These are phyloP conservation scores for Drusus annulatus DNA, from an alignment of 1,140 invertebrate species.

Conservation along the genomic window DNA sequence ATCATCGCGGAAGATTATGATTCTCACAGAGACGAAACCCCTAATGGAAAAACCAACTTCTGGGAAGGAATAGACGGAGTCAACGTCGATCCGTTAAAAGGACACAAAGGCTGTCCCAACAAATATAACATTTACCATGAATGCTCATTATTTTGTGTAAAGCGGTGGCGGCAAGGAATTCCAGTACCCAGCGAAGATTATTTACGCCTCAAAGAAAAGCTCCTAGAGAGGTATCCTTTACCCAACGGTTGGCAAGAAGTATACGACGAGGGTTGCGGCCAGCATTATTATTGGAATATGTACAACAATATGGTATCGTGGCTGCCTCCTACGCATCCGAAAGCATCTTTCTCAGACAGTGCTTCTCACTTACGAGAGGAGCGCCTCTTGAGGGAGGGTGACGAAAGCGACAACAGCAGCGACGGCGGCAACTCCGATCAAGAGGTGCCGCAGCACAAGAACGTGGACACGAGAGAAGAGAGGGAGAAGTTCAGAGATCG, in stretches of 20 bases:
- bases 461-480: constrained; percentile 61
- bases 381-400: constrained; percentile 70
- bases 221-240: constrained; percentile 92
- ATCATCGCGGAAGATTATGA: constrained; percentile 93
- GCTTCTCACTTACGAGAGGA: constrained; percentile 87
- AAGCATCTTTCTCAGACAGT: constrained; percentile 83
- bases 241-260: constrained; percentile 94
- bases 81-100: constrained; percentile 74
- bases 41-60: constrained; percentile 64
- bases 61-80: constrained; percentile 72
- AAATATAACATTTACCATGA: constrained; percentile 96
- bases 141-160: constrained; percentile 91
- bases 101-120: constrained; percentile 92
- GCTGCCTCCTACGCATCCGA: constrained; percentile 94
- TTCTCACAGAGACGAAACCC: constrained; percentile 64
- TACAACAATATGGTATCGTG: constrained; percentile 94
- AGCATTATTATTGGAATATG: constrained; percentile 97
- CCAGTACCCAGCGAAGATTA: constrained; percentile 82
- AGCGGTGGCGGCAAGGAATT: constrained; percentile 88
- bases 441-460: constrained; percentile 69
- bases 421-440: constrained; percentile 66
- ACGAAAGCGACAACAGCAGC: constrained; percentile 70
- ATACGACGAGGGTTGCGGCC: constrained; percentile 89
- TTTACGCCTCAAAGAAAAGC: constrained; percentile 80
- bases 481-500: constrained; percentile 60